Evolutionary conservation across 2,797 vertebrate species (phyloP), one percentile per base, ranked within the genome.

Genomic region (Notolepis coatsorum): DNA sequence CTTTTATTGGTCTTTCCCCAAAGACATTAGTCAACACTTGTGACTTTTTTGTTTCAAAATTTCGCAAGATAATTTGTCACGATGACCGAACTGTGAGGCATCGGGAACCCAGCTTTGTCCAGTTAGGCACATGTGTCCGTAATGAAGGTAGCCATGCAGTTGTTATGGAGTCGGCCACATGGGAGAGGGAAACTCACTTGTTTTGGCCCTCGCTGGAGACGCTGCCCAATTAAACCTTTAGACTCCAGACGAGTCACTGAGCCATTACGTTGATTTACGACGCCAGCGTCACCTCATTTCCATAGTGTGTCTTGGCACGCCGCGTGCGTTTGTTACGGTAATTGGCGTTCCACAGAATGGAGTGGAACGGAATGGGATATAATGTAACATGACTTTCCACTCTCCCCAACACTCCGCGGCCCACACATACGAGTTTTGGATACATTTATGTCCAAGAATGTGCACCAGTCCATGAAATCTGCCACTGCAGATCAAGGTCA

Each of bases 141-240:
- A 25, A 3, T 17, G 17, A 15, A 49, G 9, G 30, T 9, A 63
- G 27, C 18, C 17, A 30, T 9, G 3, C 17, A 8, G 0, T 39
- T 20, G 25, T 50, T 41, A 33, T 23, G 13, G 7, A 47, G 46
- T 15, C 33, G 3, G 21, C n/a, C n/a, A 50, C 9, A 33, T 15
- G 3, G 7, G 50, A 38, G 33, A 35, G 60, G n/a, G n/a, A n/a
- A n/a, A 54, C 27, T 70, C 23, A 17, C 31, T 25, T 8, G 9
- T 3, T 18, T 10, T 12, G 10, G 25, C 30, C 20, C 1, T 0
- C n/a, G 7, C 33, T 15, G 48, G 18, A 12, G 20, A 18, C 30
- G 28, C 18, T 4, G 48, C 15, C 28, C 5, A 50, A 50, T 50
- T 30, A 50, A 50, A 30, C 17, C 1, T 7, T 45, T 13, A 0